These are phyloP conservation scores for Chitala chitala DNA, from an alignment of 2,113 vertebrate genomes.

Conservation along the genomic window DNA sequence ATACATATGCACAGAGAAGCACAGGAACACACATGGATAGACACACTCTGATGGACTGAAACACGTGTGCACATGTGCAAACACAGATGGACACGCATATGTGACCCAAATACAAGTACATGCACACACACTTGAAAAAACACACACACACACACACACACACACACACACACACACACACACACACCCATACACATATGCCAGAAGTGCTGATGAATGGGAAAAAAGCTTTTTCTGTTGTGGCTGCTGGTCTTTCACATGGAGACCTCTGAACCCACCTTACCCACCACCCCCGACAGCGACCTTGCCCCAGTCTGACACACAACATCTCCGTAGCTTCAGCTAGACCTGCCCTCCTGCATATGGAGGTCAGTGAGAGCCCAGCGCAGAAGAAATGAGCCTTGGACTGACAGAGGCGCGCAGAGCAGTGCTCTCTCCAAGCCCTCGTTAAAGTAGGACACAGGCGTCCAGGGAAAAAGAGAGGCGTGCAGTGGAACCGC, in stretches of 20 bases:
- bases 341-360: not conserved
- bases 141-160: not conserved
- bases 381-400: not conserved
- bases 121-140: not conserved
- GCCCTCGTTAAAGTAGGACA: slow-evolving; percentile 16
- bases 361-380: not conserved
- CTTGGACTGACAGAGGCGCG: not conserved
- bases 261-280: not conserved
- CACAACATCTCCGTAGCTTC: slow-evolving; percentile 1
- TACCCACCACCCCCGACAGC: not conserved
- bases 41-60: not conserved
- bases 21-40: not conserved
- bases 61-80: not conserved
- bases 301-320: not conserved
- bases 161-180: not conserved
- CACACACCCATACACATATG: not conserved
- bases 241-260: not conserved
- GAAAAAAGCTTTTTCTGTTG: not conserved
- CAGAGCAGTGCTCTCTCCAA: not conserved
- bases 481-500: slow-evolving; percentile 4
- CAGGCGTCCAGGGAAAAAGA: slow-evolving; percentile 11
- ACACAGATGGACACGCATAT: not conserved
- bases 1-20: not conserved
- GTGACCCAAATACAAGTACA: not conserved
- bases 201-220: not conserved